A percentile compares a stretch with the other conserved stretches of the same genome.
These are phyloP conservation scores for Babyrousa celebensis DNA, from an alignment of 2,797 vertebrate species.

Conservation along the genomic window DNA sequence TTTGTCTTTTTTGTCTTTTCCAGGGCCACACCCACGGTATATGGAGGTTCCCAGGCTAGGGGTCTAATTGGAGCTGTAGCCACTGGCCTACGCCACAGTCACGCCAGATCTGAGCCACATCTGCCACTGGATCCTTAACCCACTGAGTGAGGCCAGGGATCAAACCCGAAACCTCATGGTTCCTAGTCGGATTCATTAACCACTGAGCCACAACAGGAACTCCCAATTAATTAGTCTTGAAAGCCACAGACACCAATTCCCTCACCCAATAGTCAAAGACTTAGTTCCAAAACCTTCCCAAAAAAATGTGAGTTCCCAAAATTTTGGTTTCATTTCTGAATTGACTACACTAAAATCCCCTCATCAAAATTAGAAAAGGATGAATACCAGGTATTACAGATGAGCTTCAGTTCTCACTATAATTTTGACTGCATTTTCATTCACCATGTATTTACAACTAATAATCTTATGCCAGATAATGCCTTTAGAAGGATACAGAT, in stretches of 20 bases:
- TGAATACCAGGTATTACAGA: background rate
- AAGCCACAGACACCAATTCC: background rate
- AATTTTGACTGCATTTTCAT: background rate
- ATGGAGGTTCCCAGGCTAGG: no score
- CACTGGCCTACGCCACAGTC: no score
- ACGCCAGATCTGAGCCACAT: no score
- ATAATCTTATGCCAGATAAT: background rate
- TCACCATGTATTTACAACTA: background rate
- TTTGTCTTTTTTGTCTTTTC: no score
- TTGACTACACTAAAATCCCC: background rate
- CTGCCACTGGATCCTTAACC: no score
- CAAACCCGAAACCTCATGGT: no score
- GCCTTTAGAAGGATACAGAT: background rate
- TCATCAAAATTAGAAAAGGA: background rate
- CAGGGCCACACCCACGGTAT: no score
- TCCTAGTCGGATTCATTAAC: no score
- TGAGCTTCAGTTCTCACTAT: background rate
- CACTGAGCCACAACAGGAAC: no score
- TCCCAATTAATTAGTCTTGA: no score
- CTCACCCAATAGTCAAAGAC: background rate
- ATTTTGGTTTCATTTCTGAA: slow-evolving; percentile 19
- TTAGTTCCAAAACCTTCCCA: background rate
- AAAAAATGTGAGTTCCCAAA: background rate
- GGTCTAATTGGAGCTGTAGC: no score
- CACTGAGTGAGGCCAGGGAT: no score